A percentile compares a stretch with the other conserved stretches of the same genome.
These are phyloP conservation scores for Clostera curtula DNA, from an alignment of 2,888 invertebrate species.

Conservation along the genomic window DNA sequence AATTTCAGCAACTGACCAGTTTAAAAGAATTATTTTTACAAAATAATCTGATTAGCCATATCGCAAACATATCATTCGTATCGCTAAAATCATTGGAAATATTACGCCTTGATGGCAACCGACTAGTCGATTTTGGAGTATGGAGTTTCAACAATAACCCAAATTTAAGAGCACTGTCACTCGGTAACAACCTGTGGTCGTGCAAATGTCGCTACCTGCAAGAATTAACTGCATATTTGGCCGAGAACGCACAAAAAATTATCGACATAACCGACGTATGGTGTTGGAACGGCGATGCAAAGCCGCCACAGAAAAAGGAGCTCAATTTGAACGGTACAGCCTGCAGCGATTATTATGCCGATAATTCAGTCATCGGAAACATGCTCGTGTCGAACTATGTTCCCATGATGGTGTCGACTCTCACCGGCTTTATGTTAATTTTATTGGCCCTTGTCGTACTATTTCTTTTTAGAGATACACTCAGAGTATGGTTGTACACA, in stretches of 20 bases:
- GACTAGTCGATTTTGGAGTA: slow-evolving; percentile 85
- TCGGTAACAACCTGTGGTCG: slow-evolving; percentile 91
- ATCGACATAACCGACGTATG: slow-evolving; percentile 85
- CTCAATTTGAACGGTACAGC: slow-evolving; percentile 89
- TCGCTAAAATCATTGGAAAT: slow-evolving; percentile 86
- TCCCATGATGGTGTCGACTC: slow-evolving; percentile 86
- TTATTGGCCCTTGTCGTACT: slow-evolving; percentile 84
- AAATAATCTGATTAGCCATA: slow-evolving; percentile 86
- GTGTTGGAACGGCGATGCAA: slow-evolving; percentile 85
- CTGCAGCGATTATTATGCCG: slow-evolving; percentile 90
- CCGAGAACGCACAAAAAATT: slow-evolving; percentile 86
- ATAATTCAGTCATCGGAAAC: slow-evolving; percentile 87
- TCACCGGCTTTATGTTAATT: slow-evolving; percentile 85
- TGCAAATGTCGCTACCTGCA: slow-evolving; percentile 93
- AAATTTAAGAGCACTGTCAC: slow-evolving; percentile 82
- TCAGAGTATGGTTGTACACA: slow-evolving; percentile 91
- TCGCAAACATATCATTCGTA: slow-evolving; percentile 86
- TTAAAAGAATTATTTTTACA: slow-evolving; percentile 89
- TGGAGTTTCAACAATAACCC: slow-evolving; percentile 83
- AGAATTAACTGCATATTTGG: slow-evolving; percentile 87
- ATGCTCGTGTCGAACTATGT: slow-evolving; percentile 89
- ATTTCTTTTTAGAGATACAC: slow-evolving; percentile 89
- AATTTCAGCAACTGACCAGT: slow-evolving; percentile 87
- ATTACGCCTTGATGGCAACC: slow-evolving; percentile 89
- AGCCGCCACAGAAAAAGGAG: slow-evolving; percentile 84